Percentiles rank a stretch among this genome's conserved stretches.
These are phyloP conservation scores for Leucophenga varia DNA, from an alignment of 1,140 invertebrate genomes.

Conservation along the genomic window DNA sequence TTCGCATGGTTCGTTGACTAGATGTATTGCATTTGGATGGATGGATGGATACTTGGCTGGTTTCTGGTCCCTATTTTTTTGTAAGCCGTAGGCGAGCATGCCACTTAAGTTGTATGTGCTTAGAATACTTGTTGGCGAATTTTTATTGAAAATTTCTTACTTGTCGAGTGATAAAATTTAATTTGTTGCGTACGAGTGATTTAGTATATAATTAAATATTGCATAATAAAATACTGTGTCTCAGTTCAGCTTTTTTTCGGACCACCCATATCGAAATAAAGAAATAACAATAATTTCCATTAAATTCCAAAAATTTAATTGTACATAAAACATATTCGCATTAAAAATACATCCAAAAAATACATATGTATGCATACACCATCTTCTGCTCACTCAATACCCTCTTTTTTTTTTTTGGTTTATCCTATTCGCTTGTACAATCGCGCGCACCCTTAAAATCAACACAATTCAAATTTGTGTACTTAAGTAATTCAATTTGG, in stretches of 20 bases:
- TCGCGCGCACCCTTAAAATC: conserved; percentile 17
- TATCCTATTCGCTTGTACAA: background rate
- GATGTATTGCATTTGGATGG: conserved; percentile 14
- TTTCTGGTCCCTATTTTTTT: conserved; percentile 4
- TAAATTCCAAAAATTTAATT: conserved; percentile 22
- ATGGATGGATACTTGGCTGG: too few species aligned
- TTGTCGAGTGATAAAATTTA: conserved; percentile 10
- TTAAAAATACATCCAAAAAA: background rate
- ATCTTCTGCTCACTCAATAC: background rate
- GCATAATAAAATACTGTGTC: too few species aligned
- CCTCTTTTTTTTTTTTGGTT: background rate
- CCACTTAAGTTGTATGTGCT: conserved; percentile 6
- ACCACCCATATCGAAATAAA: too few species aligned
- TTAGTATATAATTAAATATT: too few species aligned
- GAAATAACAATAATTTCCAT: too few species aligned
- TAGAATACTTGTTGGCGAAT: background rate
- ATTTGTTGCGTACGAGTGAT: too few species aligned
- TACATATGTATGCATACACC: background rate
- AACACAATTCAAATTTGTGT: conserved; percentile 16
- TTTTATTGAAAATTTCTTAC: conserved; percentile 1
- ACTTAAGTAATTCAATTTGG: conserved; percentile 17
- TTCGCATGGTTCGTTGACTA: conserved; percentile 10
- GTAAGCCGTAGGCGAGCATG: conserved; percentile 18
- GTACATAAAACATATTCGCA: conserved; percentile 16
- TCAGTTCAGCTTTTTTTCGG: too few species aligned